Evolutionary conservation across 2,888 invertebrate genomes (phyloP).

Genomic region (Cryptocephalus moraei): DNA sequence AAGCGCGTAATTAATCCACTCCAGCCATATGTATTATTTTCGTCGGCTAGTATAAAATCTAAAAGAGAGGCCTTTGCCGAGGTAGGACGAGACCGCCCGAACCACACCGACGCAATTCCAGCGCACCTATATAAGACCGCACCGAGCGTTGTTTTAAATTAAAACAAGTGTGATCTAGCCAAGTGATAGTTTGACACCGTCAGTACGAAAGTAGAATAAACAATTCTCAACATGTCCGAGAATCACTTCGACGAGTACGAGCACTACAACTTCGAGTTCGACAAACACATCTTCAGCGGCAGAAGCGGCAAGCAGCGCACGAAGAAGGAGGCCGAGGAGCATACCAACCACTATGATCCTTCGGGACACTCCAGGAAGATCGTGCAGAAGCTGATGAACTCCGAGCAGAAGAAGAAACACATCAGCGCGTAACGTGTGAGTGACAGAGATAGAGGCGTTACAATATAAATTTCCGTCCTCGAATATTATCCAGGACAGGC

Average conservation of each 20-base stretch:
- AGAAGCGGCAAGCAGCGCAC: conserved; percentile 86
- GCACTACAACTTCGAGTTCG: conserved; percentile 88
- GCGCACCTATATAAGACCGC: too few species aligned
- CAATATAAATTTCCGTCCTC: not conserved
- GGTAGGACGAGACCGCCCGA: too few species aligned
- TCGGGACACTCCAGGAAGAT: conserved; percentile 90
- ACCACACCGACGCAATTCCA: too few species aligned
- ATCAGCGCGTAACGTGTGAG: not conserved
- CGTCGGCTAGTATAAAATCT: too few species aligned
- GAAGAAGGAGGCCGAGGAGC: conserved; percentile 78
- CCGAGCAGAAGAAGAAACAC: conserved; percentile 67
- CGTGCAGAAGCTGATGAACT: conserved; percentile 72
- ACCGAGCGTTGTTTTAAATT: too few species aligned
- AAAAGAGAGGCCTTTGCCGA: too few species aligned
- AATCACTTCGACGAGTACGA: conserved; percentile 74
- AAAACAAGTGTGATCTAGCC: too few species aligned
- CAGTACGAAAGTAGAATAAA: too few species aligned
- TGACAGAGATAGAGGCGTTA: too few species aligned
- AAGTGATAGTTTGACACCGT: too few species aligned
- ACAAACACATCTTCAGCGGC: conserved; percentile 76
- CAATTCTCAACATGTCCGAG: not conserved
- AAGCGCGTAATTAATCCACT: too few species aligned
- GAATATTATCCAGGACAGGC: not conserved
- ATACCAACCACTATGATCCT: conserved; percentile 88
- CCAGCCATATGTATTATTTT: too few species aligned